Conservation (phyloP, 2,888 invertebrate genomes). For the Drosophila algonquin region DNA sequence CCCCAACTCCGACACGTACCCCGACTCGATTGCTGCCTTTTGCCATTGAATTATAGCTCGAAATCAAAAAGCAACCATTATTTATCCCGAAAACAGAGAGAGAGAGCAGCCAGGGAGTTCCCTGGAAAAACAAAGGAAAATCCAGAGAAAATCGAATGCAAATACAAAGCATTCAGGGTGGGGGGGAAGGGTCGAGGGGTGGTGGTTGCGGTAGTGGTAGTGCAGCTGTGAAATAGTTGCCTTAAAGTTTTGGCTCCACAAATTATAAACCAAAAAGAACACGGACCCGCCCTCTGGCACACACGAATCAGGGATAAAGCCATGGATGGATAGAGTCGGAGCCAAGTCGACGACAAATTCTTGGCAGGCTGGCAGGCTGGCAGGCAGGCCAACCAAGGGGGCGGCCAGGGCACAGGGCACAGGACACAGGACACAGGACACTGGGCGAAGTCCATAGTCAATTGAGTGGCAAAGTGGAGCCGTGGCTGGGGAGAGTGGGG, state of each 20-base stretch:
- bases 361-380: constrained; percentile 36
- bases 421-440: too few relatives aligned
- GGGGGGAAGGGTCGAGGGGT: too few relatives aligned
- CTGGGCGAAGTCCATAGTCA: constrained; percentile 34
- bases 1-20: neutral
- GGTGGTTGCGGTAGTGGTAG: neutral
- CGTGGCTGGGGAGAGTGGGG: constrained; percentile 47
- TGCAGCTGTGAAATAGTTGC: neutral
- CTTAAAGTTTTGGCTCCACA: constrained; percentile 9
- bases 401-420: too few relatives aligned
- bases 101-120: constrained; percentile 50
- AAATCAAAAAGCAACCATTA: constrained; percentile 77
- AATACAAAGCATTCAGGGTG: constrained; percentile 19
- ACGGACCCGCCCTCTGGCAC: constrained; percentile 10
- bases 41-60: constrained; percentile 74
- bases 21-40: constrained; percentile 21
- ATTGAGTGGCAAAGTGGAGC: constrained; percentile 75
- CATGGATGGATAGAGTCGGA: constrained; percentile 28
- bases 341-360: constrained; percentile 50
- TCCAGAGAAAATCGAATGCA: constrained; percentile 18
- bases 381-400: too few relatives aligned
- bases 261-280: constrained; percentile 30
- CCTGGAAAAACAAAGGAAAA: constrained; percentile 43
- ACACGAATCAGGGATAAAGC: neutral
- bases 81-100: constrained; percentile 48